Conservation (phyloP, 1,140 invertebrate species). For the Hylaeus anthracinus region DNA sequence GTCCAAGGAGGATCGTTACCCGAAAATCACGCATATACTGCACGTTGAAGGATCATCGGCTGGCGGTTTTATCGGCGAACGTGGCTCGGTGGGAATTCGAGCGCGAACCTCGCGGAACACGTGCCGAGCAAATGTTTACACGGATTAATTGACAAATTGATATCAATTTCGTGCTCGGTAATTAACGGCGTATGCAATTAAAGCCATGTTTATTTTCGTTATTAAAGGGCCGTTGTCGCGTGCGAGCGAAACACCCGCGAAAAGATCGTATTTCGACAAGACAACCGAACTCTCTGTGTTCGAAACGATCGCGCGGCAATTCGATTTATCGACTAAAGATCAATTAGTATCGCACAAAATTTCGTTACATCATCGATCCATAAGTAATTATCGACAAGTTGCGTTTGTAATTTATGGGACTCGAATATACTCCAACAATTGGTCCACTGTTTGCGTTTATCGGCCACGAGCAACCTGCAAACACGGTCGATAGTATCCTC, state of each 20-base stretch:
- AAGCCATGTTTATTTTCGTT: constrained; percentile 6
- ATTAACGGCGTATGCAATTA: constrained; percentile 26
- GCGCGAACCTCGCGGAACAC: neutral
- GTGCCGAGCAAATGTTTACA: neutral
- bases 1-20: neutral
- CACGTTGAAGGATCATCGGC: too few species aligned
- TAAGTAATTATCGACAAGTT: too few species aligned
- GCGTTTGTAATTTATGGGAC: too few species aligned
- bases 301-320: neutral
- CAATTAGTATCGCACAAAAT: too few species aligned
- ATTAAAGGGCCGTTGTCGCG: neutral
- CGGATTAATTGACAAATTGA: constrained; percentile 30
- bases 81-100: too few species aligned
- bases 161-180: constrained; percentile 4
- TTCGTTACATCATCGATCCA: too few species aligned
- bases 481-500: too few species aligned
- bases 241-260: neutral
- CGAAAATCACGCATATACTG: too few species aligned
- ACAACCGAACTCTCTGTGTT: neutral
- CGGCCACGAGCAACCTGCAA: too few species aligned
- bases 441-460: too few species aligned
- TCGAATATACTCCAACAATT: too few species aligned
- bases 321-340: neutral
- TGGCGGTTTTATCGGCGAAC: too few species aligned
- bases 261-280: neutral